Percentiles rank a stretch among this genome's conserved stretches.
Conservation (phyloP, 1,140 invertebrate species). For the Drosophila bipectinata region DNA sequence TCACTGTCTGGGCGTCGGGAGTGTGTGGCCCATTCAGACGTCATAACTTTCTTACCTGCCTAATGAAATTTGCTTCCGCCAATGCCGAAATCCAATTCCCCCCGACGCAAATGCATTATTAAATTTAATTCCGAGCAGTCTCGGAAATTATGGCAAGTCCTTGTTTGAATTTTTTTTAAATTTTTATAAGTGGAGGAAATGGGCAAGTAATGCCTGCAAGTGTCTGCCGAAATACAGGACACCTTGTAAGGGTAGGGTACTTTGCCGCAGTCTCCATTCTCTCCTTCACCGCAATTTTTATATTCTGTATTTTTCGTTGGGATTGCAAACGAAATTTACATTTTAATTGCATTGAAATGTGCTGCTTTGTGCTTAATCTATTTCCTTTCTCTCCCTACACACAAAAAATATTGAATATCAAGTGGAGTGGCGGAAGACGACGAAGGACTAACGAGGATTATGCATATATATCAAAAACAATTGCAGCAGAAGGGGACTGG, state of each 20-base stretch:
- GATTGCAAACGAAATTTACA: constrained; percentile 75
- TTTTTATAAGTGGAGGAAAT: constrained; percentile 60
- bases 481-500: constrained; percentile 59
- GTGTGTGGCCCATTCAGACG: neutral
- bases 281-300: constrained; percentile 4
- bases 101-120: constrained; percentile 66
- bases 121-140: constrained; percentile 69
- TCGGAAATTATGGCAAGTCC: constrained; percentile 68
- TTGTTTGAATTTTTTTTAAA: constrained; percentile 71
- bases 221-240: too few species aligned
- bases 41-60: constrained; percentile 20
- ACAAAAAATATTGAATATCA: constrained; percentile 76
- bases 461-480: constrained; percentile 66
- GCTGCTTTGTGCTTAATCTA: constrained; percentile 65
- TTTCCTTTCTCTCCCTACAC: constrained; percentile 35
- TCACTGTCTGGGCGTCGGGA: constrained; percentile 6
- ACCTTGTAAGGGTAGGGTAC: neutral
- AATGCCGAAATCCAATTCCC: constrained; percentile 30
- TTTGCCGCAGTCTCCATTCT: neutral
- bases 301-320: constrained; percentile 17
- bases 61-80: constrained; percentile 48
- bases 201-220: neutral
- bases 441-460: constrained; percentile 36
- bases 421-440: constrained; percentile 31
- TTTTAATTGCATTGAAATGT: constrained; percentile 81